These are phyloP conservation scores for Castor canadensis DNA, from an alignment of 2,113 vertebrate species.

Conservation along the genomic window DNA sequence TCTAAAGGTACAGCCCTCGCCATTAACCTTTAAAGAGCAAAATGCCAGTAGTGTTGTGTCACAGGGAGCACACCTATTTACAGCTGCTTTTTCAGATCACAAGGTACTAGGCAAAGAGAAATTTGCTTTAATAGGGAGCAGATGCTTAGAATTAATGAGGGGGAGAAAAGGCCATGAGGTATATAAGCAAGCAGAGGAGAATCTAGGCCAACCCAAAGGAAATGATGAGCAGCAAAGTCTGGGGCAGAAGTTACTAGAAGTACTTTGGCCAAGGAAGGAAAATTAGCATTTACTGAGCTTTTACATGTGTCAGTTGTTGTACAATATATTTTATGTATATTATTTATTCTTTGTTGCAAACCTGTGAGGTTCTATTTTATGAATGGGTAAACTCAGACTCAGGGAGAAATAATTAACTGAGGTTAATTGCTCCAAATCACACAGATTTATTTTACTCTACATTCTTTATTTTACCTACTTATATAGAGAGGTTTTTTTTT, in stretches of 20 bases:
- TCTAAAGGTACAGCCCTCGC: constrained; percentile 26
- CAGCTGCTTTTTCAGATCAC: constrained; percentile 65
- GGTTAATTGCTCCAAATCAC: neutral
- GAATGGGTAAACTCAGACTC: constrained; percentile 17
- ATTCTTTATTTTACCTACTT: neutral
- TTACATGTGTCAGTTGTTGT: neutral
- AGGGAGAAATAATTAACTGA: constrained; percentile 37
- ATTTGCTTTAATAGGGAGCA: constrained; percentile 68
- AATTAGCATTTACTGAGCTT: constrained; percentile 2
- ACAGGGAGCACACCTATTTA: constrained; percentile 62
- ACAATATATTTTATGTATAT: neutral
- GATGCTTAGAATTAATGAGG: constrained; percentile 58
- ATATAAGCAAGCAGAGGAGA: constrained; percentile 10
- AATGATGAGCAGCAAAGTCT: neutral
- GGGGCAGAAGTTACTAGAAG: neutral
- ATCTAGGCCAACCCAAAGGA: constrained; percentile 24
- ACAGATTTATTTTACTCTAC: neutral
- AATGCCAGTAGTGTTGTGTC: constrained; percentile 10
- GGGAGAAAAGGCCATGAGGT: neutral
- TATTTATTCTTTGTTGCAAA: neutral
- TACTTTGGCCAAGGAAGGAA: neutral
- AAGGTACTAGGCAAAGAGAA: constrained; percentile 53
- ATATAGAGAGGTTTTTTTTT: neutral
- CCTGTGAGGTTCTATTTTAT: neutral
- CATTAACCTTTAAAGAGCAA: constrained; percentile 73